Evolutionary conservation across 2,888 invertebrate species (phyloP).

Genomic region (Onchidella celtica): DNA sequence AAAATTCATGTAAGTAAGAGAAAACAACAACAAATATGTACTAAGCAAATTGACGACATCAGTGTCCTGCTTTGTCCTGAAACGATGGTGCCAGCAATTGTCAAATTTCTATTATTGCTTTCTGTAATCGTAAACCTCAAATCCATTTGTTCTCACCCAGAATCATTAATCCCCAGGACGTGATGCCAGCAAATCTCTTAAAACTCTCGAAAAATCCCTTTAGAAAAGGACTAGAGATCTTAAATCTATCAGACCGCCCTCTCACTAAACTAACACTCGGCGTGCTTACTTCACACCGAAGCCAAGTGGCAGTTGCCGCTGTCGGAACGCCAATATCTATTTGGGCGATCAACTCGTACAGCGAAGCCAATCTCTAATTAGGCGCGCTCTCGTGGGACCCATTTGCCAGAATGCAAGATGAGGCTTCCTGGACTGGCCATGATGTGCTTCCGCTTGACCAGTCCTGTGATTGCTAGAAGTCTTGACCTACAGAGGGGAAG

Average conservation of each 20-base stretch:
- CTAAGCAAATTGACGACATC: too few relatives aligned
- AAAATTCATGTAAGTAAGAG: too few relatives aligned
- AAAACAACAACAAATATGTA: too few relatives aligned
- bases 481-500: slow-evolving; percentile 5
- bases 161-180: neutral
- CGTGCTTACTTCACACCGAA: neutral
- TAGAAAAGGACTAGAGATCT: neutral
- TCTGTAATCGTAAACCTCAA: too few relatives aligned
- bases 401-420: slow-evolving; percentile 25
- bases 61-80: too few relatives aligned
- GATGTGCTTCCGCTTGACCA: slow-evolving; percentile 33
- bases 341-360: neutral
- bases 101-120: too few relatives aligned
- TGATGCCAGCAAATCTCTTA: neutral
- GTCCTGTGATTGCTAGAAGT: slow-evolving; percentile 26
- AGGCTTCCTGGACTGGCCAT: neutral
- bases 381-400: neutral
- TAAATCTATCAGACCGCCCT: neutral
- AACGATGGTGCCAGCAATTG: too few relatives aligned
- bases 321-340: slow-evolving; percentile 23
- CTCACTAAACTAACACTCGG: slow-evolving; percentile 15
- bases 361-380: slow-evolving; percentile 11
- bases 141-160: too few relatives aligned
- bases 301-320: neutral
- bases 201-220: neutral